A percentile compares a stretch with the other conserved stretches of the same genome.
phyloP scores from a whole-genome alignment of 2,888 invertebrate species.

The Trichacis sp. region DNA sequence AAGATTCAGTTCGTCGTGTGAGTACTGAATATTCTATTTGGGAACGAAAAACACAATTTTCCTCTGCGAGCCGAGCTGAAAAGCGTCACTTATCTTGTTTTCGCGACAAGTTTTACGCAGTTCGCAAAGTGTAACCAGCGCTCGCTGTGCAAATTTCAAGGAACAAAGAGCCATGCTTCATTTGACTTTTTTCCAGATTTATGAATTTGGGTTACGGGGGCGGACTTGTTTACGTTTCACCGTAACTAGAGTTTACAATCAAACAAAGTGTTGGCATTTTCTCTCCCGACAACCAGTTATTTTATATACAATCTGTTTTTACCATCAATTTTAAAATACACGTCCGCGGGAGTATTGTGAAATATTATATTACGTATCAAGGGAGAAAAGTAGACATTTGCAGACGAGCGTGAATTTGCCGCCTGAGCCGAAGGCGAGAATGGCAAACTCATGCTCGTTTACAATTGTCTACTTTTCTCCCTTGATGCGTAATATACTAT shows the following conservation, averaged over 20 bases:
- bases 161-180: conserved; percentile 24
- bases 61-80: conserved; percentile 14
- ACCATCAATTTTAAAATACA: background rate
- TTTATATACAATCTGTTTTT: background rate
- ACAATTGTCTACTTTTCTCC: too few species aligned
- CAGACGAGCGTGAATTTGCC: too few species aligned
- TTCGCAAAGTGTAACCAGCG: background rate
- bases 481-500: too few species aligned
- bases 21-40: conserved; percentile 16
- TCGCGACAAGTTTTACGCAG: conserved; percentile 14
- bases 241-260: conserved; percentile 7
- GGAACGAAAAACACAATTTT: conserved; percentile 21
- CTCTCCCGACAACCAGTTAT: background rate
- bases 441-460: too few species aligned
- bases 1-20: background rate
- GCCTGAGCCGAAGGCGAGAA: too few species aligned
- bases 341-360: background rate
- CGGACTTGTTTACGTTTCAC: conserved; percentile 12
- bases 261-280: conserved; percentile 5
- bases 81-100: conserved; percentile 25
- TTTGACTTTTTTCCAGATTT: conserved; percentile 20
- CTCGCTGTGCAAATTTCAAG: conserved; percentile 19
- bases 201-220: conserved; percentile 19
- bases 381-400: too few species aligned
- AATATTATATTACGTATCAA: too few species aligned